These are phyloP conservation scores for Pseudochirops corinnae DNA, from an alignment of 2,797 vertebrate genomes.

Conservation along the genomic window DNA sequence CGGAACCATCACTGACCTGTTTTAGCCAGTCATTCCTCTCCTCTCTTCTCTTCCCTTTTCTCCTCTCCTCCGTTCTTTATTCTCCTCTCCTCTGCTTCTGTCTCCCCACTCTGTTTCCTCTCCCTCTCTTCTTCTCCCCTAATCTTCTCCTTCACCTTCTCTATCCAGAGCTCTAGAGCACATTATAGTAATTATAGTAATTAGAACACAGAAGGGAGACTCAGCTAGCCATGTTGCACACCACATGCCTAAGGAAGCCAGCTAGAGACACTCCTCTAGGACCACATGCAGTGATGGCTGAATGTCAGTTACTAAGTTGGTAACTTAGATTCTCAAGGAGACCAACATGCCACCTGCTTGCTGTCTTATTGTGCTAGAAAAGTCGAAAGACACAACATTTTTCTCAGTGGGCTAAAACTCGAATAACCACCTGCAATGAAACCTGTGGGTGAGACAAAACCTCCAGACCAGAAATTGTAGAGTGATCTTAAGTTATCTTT, in stretches of 20 bases:
- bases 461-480: background rate
- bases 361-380: background rate
- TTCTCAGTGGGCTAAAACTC: background rate
- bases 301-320: background rate
- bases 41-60: fast-evolving
- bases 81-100: background rate
- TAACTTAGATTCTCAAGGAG: background rate
- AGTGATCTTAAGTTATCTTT: background rate
- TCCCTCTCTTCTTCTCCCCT: background rate
- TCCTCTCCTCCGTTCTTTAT: background rate
- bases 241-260: background rate
- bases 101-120: fast-evolving
- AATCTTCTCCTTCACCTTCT: background rate
- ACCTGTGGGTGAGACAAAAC: background rate
- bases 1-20: background rate
- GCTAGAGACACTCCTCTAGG: background rate
- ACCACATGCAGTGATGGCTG: background rate
- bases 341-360: background rate
- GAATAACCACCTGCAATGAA: background rate
- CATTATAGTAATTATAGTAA: background rate
- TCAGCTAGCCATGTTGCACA: fast-evolving
- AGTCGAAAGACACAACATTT: background rate
- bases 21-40: background rate
- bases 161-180: background rate
- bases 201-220: background rate